phyloP scores from a whole-genome alignment of 64 coral and sea anemone genomes.

The Stichodactyla mertensii region DNA sequence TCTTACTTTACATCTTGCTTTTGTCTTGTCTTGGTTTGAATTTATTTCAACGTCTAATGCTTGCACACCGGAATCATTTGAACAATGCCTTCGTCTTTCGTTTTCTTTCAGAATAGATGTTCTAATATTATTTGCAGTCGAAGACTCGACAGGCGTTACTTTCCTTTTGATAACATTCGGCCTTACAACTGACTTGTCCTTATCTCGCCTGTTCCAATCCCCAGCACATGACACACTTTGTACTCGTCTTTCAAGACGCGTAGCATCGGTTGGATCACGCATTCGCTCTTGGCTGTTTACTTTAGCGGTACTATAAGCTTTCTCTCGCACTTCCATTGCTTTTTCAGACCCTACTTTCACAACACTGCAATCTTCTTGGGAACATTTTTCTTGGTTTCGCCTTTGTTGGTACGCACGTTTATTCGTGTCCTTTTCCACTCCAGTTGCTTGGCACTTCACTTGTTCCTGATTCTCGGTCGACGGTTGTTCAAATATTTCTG shows the following conservation, averaged over 20 bases:
- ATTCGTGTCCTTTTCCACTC: neutral
- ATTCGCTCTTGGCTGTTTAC: neutral
- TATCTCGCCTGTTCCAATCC: neutral
- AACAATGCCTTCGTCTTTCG: neutral
- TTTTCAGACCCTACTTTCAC: neutral
- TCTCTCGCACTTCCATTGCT: neutral
- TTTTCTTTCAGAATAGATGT: conserved; percentile 9
- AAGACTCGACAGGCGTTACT: neutral
- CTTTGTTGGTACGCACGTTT: neutral
- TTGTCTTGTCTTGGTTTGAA: neutral
- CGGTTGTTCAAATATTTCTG: neutral
- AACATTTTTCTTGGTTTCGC: too few species aligned
- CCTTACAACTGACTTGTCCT: neutral
- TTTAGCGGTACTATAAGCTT: neutral
- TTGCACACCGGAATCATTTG: neutral
- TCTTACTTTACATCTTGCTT: neutral
- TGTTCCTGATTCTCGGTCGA: neutral
- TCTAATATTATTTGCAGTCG: neutral
- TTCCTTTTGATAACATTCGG: neutral
- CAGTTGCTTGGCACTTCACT: neutral
- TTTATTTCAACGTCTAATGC: neutral
- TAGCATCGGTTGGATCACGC: neutral
- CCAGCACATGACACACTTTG: neutral
- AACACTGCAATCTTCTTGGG: neutral
- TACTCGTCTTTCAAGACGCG: neutral